phyloP scores from a whole-genome alignment of 2,888 invertebrate species.

The Drosophila pseudotalamancana region DNA sequence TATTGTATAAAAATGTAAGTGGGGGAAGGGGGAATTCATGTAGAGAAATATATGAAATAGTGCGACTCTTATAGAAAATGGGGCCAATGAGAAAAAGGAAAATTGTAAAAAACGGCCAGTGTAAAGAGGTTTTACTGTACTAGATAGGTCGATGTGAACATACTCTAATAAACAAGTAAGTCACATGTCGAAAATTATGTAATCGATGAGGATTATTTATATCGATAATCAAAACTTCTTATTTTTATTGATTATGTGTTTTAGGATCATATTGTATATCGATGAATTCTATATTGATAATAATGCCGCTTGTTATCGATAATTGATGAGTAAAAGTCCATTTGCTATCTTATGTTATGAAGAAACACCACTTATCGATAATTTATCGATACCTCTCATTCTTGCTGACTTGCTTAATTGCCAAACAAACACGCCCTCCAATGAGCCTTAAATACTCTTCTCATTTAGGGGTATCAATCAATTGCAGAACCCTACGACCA shows the following conservation, averaged over 20 bases:
- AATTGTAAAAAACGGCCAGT: background rate
- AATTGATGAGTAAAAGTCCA: too few species aligned
- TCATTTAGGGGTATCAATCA: slow-evolving; percentile 63
- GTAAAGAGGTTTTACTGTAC: too few species aligned
- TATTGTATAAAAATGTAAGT: too few species aligned
- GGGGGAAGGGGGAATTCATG: background rate
- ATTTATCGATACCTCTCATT: background rate
- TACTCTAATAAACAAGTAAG: too few species aligned
- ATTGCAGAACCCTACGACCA: background rate
- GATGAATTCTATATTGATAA: too few species aligned
- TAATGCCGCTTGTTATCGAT: too few species aligned
- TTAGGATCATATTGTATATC: too few species aligned
- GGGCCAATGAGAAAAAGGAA: background rate
- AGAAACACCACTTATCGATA: too few species aligned
- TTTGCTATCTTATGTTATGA: too few species aligned
- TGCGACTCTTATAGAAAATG: slow-evolving; percentile 12
- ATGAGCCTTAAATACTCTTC: slow-evolving; percentile 9
- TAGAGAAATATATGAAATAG: slow-evolving; percentile 10
- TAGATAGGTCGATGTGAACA: background rate
- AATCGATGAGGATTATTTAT: too few species aligned
- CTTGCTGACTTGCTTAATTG: background rate
- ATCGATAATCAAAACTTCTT: too few species aligned
- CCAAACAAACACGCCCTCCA: background rate
- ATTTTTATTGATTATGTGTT: too few species aligned
- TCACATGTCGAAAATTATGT: background rate